phyloP scores from a whole-genome alignment of 2,113 vertebrate species.

The Megaceryle torquata region DNA sequence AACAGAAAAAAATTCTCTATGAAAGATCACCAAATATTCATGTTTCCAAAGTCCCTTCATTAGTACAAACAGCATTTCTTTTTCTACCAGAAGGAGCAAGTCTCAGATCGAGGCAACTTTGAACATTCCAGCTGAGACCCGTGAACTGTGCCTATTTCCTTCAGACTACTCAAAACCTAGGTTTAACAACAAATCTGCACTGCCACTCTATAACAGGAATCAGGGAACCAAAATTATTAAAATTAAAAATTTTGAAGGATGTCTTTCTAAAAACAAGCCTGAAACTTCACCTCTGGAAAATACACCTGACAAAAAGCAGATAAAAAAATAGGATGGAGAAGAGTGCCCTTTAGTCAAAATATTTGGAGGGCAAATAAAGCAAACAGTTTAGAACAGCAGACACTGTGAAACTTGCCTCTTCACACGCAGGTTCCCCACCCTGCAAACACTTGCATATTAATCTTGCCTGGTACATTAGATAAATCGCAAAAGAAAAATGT shows the following conservation, averaged over 20 bases:
- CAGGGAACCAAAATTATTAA: not conserved
- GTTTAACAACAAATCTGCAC: not conserved
- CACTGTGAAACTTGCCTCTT: not conserved
- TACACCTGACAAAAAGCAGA: not conserved
- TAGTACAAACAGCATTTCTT: constrained; percentile 20
- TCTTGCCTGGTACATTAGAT: not conserved
- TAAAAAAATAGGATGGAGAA: not conserved
- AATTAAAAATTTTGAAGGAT: not conserved
- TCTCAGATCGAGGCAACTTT: not conserved
- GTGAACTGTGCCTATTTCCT: not conserved
- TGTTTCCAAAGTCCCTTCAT: not conserved
- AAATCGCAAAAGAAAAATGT: not conserved
- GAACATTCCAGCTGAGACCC: not conserved
- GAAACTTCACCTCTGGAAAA: not conserved
- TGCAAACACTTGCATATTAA: not conserved
- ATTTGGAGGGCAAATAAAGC: not conserved
- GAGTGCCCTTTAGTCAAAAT: not conserved
- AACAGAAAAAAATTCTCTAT: constrained; percentile 18
- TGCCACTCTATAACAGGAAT: not conserved
- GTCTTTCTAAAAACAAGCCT: not conserved
- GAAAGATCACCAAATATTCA: not conserved
- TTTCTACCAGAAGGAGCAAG: not conserved
- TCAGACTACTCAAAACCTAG: not conserved
- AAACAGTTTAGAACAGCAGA: not conserved
- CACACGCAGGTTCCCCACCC: not conserved